These are phyloP conservation scores for Odocoileus hemionus DNA, from an alignment of 2,113 vertebrate species.

Conservation along the genomic window DNA sequence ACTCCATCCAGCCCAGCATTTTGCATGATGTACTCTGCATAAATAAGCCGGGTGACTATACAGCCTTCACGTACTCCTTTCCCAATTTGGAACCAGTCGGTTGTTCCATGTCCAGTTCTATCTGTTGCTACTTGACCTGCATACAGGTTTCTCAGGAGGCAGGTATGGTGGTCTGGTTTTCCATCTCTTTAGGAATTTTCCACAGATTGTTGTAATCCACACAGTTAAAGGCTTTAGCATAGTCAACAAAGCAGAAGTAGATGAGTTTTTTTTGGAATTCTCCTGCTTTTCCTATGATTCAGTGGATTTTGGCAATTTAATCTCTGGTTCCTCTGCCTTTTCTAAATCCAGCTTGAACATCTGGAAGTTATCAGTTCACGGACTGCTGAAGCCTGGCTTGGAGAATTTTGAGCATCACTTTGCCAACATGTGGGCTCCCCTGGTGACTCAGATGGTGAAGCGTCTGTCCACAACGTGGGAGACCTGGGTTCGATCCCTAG, in stretches of 20 bases:
- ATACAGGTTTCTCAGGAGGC: not conserved
- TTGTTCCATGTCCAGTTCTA: not conserved
- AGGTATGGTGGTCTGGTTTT: not conserved
- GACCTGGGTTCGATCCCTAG: not conserved
- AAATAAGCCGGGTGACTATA: not conserved
- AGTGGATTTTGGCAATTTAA: not conserved
- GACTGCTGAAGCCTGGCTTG: not conserved
- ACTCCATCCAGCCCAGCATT: not conserved
- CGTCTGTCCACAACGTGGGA: not conserved
- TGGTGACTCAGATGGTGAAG: not conserved
- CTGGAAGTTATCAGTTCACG: not conserved
- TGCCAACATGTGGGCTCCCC: not conserved
- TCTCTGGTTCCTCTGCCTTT: not conserved
- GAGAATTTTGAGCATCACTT: not conserved
- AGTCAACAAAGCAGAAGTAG: not conserved
- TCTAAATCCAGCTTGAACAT: not conserved
- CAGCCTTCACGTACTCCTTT: not conserved
- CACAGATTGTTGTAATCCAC: not conserved
- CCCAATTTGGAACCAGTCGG: not conserved
- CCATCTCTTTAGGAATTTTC: not conserved
- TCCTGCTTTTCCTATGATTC: not conserved
- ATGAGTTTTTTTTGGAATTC: not conserved
- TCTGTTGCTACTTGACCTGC: not conserved
- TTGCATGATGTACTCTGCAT: not conserved
- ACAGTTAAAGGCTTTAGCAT: not conserved